Conservation (phyloP, 2,113 vertebrate genomes). For the Tragelaphus buxtoni region DNA sequence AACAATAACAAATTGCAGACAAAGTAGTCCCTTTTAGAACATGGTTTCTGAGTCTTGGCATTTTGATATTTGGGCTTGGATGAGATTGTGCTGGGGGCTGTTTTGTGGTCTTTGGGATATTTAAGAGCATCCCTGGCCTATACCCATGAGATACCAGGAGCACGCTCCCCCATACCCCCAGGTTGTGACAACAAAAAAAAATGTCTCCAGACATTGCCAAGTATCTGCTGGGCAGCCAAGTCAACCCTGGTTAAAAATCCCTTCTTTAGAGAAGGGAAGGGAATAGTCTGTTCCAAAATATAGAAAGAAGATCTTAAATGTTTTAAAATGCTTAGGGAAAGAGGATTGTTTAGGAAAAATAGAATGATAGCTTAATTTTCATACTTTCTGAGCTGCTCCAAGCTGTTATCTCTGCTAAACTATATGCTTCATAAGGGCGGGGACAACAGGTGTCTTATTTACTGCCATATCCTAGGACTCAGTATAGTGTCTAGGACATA, state of each 20-base stretch:
- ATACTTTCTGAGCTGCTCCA: neutral
- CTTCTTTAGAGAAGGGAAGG: neutral
- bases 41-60: neutral
- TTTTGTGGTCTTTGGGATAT: neutral
- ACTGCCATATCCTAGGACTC: neutral
- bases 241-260: neutral
- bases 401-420: neutral
- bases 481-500: neutral
- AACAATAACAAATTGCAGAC: neutral
- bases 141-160: neutral
- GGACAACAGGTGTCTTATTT: neutral
- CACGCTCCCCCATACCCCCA: accelerated
- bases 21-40: neutral
- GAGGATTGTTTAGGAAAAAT: neutral
- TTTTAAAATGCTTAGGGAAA: neutral
- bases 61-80: neutral
- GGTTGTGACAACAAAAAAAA: neutral
- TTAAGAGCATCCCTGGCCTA: neutral
- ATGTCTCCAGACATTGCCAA: neutral
- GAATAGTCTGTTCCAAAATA: neutral
- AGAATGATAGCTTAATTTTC: neutral
- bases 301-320: neutral
- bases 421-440: neutral
- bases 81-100: neutral
- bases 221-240: neutral